These are phyloP conservation scores for Chouioia cunea DNA, from an alignment of 2,888 invertebrate genomes.

Conservation along the genomic window DNA sequence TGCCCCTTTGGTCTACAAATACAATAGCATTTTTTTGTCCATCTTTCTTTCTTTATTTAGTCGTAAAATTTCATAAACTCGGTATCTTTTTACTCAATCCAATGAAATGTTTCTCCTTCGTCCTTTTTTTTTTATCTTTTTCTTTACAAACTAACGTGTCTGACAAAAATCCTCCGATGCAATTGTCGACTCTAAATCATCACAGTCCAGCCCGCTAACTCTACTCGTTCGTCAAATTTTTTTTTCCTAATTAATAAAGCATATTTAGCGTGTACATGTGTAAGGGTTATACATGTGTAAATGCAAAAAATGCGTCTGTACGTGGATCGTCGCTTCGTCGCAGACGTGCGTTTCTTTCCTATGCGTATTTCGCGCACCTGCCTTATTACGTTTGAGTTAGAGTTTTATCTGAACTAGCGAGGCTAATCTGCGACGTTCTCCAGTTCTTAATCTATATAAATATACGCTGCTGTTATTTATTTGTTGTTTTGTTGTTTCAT, in stretches of 20 bases:
- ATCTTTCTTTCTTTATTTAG: constrained; percentile 26
- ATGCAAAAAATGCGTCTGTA: constrained; percentile 7
- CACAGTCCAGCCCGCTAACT: constrained; percentile 50
- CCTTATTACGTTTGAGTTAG: constrained; percentile 40
- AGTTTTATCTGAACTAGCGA: constrained; percentile 40
- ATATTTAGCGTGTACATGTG: constrained; percentile 39
- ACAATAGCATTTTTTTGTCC: constrained; percentile 45
- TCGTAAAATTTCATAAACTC: constrained; percentile 40
- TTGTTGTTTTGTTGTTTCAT: constrained; percentile 11
- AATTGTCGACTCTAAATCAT: constrained; percentile 46
- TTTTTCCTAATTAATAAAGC: constrained; percentile 42
- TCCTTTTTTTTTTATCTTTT: constrained; percentile 41
- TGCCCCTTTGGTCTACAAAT: constrained; percentile 41
- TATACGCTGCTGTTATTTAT: constrained; percentile 2
- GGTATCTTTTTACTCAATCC: constrained; percentile 18
- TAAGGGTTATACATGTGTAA: constrained; percentile 8
- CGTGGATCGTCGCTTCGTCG: constrained; percentile 29
- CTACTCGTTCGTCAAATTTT: constrained; percentile 37
- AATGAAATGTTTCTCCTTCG: constrained; percentile 42
- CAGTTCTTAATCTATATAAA: constrained; percentile 5
- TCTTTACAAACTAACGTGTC: constrained; percentile 43
- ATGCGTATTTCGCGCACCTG: constrained; percentile 35
- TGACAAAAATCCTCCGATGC: constrained; percentile 44
- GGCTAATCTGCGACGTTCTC: constrained; percentile 44
- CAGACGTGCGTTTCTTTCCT: constrained; percentile 45